Evolutionary conservation across 2,888 invertebrate species (phyloP), one percentile per base, ranked within the genome.

Genomic region (Protonemura montana): DNA sequence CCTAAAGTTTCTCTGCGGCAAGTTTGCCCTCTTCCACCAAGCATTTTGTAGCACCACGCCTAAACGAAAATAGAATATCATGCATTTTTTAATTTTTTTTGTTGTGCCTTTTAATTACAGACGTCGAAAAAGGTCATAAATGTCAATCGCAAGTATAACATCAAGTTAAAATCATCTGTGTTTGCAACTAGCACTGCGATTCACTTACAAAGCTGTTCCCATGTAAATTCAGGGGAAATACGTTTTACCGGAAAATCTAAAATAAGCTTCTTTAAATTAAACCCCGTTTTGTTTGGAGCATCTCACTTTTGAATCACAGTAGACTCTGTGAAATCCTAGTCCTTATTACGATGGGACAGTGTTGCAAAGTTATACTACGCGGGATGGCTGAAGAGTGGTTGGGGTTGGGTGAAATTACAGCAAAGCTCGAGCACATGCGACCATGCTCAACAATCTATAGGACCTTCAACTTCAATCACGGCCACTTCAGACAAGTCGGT

Each of bases 351-450:
- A 26, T n/a, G 27, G 78, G 28, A 26, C 78, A 78, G 78, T 27
- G 78, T 26, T 26, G 28, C 78, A 78, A 78, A 28, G 78, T 28
- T 28, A 28, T 26, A 78, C 28, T 28, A 25, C 78, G 81, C 29
- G 81, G 28, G 2, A 29, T 27, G 81, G 30, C 29, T 42, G 85
- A 30, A 84, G 85, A 10, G 59, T 13, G 29, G 26, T 35, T 27
- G 78, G 81, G 86, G 81, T 21, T 30, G 76, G 83, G 35, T 25
- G 86, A 83, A 30, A 83, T 86, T 86, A 86, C 30, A 29, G 25
- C 29, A 27, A n/a, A 80, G 28, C 30, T 76, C 81, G 30, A 84
- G 86, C 86, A 86, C 86, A 86, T 86, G 86, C 82, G 86, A 86
- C 86, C 86, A 83, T n/a, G n/a, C 83, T 86, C 86, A 83, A 76